Base-by-base conservation (phyloP, 1,140 invertebrate genomes). In the Drosophila guanche region DNA sequence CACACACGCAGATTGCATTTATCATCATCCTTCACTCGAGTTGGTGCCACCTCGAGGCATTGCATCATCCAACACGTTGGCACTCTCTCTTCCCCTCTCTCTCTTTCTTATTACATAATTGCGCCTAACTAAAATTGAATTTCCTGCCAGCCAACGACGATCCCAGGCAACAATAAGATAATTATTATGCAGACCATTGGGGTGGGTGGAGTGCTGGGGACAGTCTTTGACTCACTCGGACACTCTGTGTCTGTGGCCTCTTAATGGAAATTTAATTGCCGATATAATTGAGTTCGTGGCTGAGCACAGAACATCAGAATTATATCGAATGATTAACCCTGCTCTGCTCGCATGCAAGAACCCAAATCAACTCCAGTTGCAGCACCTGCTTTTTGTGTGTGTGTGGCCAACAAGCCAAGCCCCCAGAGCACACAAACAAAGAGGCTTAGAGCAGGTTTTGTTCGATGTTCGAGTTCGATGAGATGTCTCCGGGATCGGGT, bases 61-160 rank as follows among this genome's bases (percentile, higher is more conserved):
- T 33, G 8, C 29, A 33, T 4, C 8, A 33, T 10, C 7, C 25
- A 27, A 27, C 25, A 27, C 25, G 5, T 27, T 33, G 29, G 29
- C 16, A 8, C 3, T 20, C 16, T 20, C 16, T 20, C 16, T 20
- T n/a, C n/a, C n/a, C n/a, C 3, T 10, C 33, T 53, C 45, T 53
- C 46, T 58, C 37, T 56, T 59, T 69, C 51, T 66, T 80, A 81
- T 81, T 81, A 76, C 68, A 62, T 81, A 83, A 83, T 83, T 83
- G 74, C 71, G 45, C 52, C 66, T 80, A 80, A 80, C 63, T 51
- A 61, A 83, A 83, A 83, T 83, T 83, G 52, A 83, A 83, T 83
- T 83, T 83, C 60, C 79, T 51, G 62, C 62, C 62, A 47, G 37
- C 37, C 12, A 45, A 22, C 20, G 29, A 10, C 8, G 7, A 33